Percentiles rank a stretch among this genome's conserved stretches.
phyloP scores from a whole-genome alignment of 2,888 invertebrate species.

The Kryphioiulus occultus region DNA sequence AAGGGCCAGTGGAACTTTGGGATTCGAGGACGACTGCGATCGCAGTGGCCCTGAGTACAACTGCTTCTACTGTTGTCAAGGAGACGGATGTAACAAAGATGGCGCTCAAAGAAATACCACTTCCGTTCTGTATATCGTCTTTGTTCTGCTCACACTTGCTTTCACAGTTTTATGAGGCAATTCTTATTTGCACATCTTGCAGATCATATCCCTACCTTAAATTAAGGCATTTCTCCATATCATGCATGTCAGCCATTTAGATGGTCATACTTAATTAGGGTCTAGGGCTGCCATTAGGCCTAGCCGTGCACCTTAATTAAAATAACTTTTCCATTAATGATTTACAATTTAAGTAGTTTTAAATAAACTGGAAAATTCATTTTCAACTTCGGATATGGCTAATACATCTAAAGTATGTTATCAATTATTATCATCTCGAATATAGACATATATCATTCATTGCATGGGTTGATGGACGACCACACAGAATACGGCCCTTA shows the following conservation, averaged over 20 bases:
- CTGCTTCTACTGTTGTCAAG: slow-evolving; percentile 57
- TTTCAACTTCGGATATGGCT: too few relatives aligned
- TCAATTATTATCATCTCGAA: too few relatives aligned
- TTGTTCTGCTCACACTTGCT: not conserved
- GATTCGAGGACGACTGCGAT: slow-evolving; percentile 56
- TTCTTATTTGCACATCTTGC: not conserved
- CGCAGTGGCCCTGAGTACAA: slow-evolving; percentile 55
- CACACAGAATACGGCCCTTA: too few relatives aligned
- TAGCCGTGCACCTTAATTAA: too few relatives aligned
- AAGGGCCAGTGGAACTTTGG: slow-evolving; percentile 52
- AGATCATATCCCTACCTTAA: not conserved
- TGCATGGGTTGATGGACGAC: too few relatives aligned
- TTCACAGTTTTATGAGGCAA: not conserved
- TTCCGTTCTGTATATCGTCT: not conserved
- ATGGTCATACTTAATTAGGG: not conserved
- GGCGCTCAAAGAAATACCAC: not conserved
- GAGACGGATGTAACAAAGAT: slow-evolving; percentile 57
- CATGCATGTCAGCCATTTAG: not conserved
- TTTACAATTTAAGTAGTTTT: too few relatives aligned
- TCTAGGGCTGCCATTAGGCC: too few relatives aligned
- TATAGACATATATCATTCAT: too few relatives aligned
- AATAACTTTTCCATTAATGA: too few relatives aligned
- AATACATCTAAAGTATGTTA: too few relatives aligned
- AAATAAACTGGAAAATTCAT: too few relatives aligned
- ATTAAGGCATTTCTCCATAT: slow-evolving; percentile 9